A percentile compares a stretch with the other conserved stretches of the same genome.
These are phyloP conservation scores for Pheosia gnoma DNA, from an alignment of 2,888 invertebrate genomes.

Conservation along the genomic window DNA sequence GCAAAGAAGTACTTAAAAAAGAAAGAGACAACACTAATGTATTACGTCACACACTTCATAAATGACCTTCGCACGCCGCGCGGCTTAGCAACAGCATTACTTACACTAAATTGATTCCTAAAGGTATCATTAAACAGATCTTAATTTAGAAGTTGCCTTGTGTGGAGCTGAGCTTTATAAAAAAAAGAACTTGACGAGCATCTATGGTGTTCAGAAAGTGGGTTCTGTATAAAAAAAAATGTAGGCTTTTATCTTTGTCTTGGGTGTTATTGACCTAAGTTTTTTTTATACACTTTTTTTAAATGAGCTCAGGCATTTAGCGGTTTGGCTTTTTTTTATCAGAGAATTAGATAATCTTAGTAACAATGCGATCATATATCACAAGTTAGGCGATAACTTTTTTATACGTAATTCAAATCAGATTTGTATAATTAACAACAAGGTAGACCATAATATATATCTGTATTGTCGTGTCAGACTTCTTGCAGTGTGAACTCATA, in stretches of 20 bases:
- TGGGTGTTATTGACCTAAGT: conserved; percentile 5
- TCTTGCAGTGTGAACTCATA: too few species aligned
- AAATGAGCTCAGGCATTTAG: conserved; percentile 4
- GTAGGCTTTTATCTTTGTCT: not conserved
- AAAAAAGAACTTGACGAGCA: conserved; percentile 48
- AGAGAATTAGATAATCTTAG: not conserved
- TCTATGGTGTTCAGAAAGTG: conserved; percentile 41
- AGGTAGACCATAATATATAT: too few species aligned
- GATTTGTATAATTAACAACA: too few species aligned
- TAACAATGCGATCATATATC: not conserved
- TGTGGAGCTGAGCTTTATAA: conserved; percentile 44
- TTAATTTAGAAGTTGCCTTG: conserved; percentile 62
- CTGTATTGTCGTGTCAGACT: too few species aligned
- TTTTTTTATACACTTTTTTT: not conserved
- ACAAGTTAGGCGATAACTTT: not conserved
- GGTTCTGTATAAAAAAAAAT: conserved; percentile 42
- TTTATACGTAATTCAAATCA: not conserved
- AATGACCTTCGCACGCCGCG: conserved; percentile 43
- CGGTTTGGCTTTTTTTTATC: not conserved
- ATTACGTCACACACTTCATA: conserved; percentile 22
- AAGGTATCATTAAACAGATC: conserved; percentile 60
- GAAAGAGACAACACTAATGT: not conserved
- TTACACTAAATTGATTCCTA: conserved; percentile 55
- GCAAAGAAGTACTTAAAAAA: not conserved
- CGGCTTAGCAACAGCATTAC: conserved; percentile 49